A percentile compares a stretch with the other conserved stretches of the same genome.
Evolutionary conservation across 2,797 vertebrate genomes (phyloP).

Genomic region (Falco peregrinus): DNA sequence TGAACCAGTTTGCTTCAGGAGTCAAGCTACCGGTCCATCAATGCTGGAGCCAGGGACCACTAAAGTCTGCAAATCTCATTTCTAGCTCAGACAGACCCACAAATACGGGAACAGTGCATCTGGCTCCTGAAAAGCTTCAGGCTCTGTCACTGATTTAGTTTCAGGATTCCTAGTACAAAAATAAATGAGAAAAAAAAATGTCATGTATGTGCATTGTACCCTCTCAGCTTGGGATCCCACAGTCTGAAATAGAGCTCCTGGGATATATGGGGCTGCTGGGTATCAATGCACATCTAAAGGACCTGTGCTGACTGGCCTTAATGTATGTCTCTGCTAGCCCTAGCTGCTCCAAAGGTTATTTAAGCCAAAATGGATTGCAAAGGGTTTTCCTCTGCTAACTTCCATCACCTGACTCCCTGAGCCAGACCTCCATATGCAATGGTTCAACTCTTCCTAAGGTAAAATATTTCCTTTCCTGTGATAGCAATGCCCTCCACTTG

Average conservation of each 20-base stretch:
- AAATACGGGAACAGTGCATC: neutral
- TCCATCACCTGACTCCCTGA: neutral
- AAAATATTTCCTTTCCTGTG: neutral
- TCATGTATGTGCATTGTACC: neutral
- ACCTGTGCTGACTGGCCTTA: neutral
- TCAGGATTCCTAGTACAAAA: neutral
- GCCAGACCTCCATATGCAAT: neutral
- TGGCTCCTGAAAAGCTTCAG: slow-evolving; percentile 8
- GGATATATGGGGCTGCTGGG: neutral
- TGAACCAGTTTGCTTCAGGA: neutral
- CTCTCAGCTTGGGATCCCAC: neutral
- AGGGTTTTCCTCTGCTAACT: neutral
- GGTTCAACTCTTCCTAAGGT: neutral
- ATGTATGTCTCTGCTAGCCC: neutral
- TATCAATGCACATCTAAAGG: neutral
- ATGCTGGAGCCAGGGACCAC: neutral
- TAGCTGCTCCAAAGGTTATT: neutral
- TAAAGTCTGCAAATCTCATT: neutral
- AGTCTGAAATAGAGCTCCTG: neutral
- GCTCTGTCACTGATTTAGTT: neutral
- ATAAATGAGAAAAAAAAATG: neutral
- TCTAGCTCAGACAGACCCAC: neutral
- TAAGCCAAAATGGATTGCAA: neutral
- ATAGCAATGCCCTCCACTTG: neutral
- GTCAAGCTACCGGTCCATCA: neutral